Conservation (phyloP, 1,140 invertebrate species). For the Camponotus floridanus region DNA sequence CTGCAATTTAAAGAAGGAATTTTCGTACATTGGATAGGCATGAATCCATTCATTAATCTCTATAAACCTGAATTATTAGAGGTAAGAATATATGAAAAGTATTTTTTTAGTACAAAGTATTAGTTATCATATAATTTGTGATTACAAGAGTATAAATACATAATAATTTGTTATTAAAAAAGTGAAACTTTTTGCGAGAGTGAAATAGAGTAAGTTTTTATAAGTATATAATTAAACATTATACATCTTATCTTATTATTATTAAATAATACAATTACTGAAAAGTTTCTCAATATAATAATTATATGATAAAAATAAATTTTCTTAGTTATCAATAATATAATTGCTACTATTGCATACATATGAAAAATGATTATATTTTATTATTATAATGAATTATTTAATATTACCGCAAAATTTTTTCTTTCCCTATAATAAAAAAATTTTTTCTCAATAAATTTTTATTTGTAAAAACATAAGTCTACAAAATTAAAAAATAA, state of each 20-base stretch:
- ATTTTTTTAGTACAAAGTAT: neutral
- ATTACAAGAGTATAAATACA: neutral
- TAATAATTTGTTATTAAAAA: neutral
- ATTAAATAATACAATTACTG: too few relatives aligned
- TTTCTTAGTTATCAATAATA: too few relatives aligned
- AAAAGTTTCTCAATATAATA: too few relatives aligned
- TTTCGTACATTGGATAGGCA: constrained; percentile 72
- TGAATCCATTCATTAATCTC: constrained; percentile 66
- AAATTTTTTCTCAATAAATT: neutral
- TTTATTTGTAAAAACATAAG: neutral
- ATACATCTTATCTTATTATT: too few relatives aligned
- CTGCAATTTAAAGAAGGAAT: constrained; percentile 73
- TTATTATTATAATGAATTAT: too few relatives aligned
- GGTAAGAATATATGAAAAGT: constrained; percentile 66
- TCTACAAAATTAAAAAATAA: neutral
- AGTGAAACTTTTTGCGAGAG: neutral
- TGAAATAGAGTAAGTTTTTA: neutral
- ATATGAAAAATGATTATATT: too few relatives aligned
- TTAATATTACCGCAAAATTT: too few relatives aligned
- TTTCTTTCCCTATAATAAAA: neutral
- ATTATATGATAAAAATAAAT: too few relatives aligned
- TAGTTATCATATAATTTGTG: neutral
- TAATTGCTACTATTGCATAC: too few relatives aligned
- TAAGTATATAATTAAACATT: neutral
- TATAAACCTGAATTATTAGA: constrained; percentile 78